phyloP scores from a whole-genome alignment of 2,113 vertebrate genomes.

The Tyto alba region DNA sequence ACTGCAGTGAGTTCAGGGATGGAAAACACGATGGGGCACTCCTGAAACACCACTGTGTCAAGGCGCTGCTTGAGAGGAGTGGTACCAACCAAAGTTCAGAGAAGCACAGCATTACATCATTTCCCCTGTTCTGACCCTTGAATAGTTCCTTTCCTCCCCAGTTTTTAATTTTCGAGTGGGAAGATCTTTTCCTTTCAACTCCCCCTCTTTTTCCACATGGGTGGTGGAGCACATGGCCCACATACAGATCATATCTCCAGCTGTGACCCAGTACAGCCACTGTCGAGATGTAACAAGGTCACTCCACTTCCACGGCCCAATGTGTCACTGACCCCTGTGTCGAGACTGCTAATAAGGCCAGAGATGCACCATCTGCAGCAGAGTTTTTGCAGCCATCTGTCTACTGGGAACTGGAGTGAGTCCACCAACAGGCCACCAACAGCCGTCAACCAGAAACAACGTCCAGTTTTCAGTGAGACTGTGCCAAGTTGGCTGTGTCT shows the following conservation, averaged over 20 bases:
- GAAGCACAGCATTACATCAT: neutral
- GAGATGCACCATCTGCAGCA: slow-evolving; percentile 42
- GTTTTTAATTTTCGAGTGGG: neutral
- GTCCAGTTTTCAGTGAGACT: neutral
- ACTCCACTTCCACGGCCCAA: neutral
- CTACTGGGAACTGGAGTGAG: slow-evolving; percentile 36
- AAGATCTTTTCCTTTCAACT: neutral
- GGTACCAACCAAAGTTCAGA: neutral
- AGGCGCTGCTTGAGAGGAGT: neutral
- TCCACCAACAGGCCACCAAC: slow-evolving; percentile 57
- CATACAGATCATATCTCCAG: neutral
- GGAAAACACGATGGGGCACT: neutral
- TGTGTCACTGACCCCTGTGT: slow-evolving; percentile 39
- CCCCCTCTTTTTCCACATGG: neutral
- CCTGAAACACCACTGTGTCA: neutral
- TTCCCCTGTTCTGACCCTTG: neutral
- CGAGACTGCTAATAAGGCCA: slow-evolving; percentile 14
- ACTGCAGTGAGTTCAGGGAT: neutral
- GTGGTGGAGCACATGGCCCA: neutral
- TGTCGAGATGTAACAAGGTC: neutral
- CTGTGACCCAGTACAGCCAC: neutral
- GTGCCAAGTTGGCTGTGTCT: slow-evolving; percentile 28
- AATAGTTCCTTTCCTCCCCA: neutral
- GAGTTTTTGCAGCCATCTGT: slow-evolving; percentile 42
- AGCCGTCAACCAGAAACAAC: neutral